Base-by-base conservation (phyloP, 2,797 vertebrate species). In the Rousettus madagascariensis region DNA sequence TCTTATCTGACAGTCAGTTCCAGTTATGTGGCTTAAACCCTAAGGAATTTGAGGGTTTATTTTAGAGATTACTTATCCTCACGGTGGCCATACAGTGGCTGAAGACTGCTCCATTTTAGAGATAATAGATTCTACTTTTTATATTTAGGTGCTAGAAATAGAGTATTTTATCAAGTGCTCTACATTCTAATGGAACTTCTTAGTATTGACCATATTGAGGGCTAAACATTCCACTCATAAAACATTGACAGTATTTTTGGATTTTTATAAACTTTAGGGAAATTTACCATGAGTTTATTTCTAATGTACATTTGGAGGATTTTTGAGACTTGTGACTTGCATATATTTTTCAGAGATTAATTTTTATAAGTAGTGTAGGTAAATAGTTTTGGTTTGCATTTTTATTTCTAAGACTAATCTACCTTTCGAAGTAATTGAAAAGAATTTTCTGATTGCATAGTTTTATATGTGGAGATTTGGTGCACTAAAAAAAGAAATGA, bases 161-260 rank as follows among this genome's bases (percentile, higher is more conserved):
- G 72, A 90, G 38, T 85, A 80, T 96, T 75, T 91, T 92, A 80
- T 78, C 77, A 91, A 94, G 82, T 69, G 19, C 66, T 90, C 22
- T 84, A 66, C 15, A 51, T 51, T 61, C 72, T 90, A 88, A 59
- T 93, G 19, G 19, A 91, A 80, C 49, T 74, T 96, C 51, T 84
- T 55, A 90, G 33, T 49, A 53, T 90, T 0, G 2, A 30, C 4
- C 86, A 8, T n/a, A 86, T 30, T 28, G 15, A 78, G 28, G 22
- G 24, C 26, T 91, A 66, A 96, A 86, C n/a, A 89, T 85, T 80
- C 24, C 11, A 83, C 61, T 77, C n/a, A 87, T 24, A 85, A 92
- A 89, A 87, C 43, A 65, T n/a, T 65, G 24, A 90, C 22, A 3
- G 13, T 49, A 71, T 77, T 95, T 94, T 85, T 22, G 46, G 36